A percentile compares a stretch with the other conserved stretches of the same genome.
These are phyloP conservation scores for Chrysomela aeneicollis DNA, from an alignment of 2,888 invertebrate genomes.

Conservation along the genomic window DNA sequence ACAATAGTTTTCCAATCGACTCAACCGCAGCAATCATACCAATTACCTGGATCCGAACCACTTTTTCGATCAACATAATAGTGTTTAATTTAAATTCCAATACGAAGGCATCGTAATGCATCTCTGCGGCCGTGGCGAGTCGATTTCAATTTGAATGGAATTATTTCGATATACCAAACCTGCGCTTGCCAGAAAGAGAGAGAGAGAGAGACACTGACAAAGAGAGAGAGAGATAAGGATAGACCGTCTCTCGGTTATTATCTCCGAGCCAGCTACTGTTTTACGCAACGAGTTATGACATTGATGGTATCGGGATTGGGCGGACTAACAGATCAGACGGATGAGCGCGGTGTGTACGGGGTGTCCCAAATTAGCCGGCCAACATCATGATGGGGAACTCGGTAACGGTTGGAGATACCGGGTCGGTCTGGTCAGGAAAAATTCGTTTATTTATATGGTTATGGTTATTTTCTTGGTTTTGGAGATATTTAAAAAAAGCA, in stretches of 20 bases:
- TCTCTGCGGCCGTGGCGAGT: conserved; percentile 40
- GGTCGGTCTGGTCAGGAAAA: too few species aligned
- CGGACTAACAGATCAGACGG: background rate
- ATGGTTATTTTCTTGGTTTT: too few species aligned
- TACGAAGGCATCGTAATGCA: conserved; percentile 38
- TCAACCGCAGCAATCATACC: conserved; percentile 31
- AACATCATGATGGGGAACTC: too few species aligned
- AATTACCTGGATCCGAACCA: conserved; percentile 30
- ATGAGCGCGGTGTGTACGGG: background rate
- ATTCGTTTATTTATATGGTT: too few species aligned
- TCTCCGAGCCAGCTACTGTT: conserved; percentile 56
- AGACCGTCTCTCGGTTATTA: conserved; percentile 41
- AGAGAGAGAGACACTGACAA: conserved; percentile 4
- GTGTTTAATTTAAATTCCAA: conserved; percentile 45
- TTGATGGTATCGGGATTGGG: conserved; percentile 57
- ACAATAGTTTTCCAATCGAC: conserved; percentile 29
- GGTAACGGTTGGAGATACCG: too few species aligned
- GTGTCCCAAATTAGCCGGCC: too few species aligned
- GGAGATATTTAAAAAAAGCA: too few species aligned
- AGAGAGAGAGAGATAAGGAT: conserved; percentile 15
- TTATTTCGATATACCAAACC: conserved; percentile 32
- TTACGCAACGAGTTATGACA: conserved; percentile 60
- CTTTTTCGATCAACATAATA: conserved; percentile 40
- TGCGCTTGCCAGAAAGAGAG: conserved; percentile 16
- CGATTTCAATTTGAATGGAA: conserved; percentile 37